phyloP scores from a whole-genome alignment of 1,140 invertebrate genomes.

The Hyphantria cunea region DNA sequence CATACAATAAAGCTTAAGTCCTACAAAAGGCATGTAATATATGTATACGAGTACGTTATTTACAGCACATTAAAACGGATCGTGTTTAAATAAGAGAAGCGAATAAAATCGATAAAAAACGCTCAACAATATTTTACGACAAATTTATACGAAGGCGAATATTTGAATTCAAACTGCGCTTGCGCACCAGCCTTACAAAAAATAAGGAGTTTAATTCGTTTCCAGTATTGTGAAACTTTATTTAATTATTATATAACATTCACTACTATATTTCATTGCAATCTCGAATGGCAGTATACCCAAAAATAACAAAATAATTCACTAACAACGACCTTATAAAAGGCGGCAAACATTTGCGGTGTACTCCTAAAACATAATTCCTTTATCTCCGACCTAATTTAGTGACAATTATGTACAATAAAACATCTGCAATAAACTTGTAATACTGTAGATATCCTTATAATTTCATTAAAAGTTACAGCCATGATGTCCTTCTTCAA shows the following conservation, averaged over 20 bases:
- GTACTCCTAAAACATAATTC: conserved; percentile 21
- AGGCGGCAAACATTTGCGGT: neutral
- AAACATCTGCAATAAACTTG: conserved; percentile 41
- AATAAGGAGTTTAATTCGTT: conserved; percentile 9
- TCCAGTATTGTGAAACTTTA: neutral
- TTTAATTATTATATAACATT: too few relatives aligned
- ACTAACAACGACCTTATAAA: conserved; percentile 4
- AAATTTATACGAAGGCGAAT: conserved; percentile 17
- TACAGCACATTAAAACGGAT: neutral
- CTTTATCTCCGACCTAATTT: conserved; percentile 35
- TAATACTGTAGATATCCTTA: conserved; percentile 48
- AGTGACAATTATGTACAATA: conserved; percentile 46
- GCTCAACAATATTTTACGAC: conserved; percentile 5
- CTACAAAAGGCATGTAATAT: neutral
- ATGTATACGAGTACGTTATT: neutral
- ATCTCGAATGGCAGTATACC: too few relatives aligned
- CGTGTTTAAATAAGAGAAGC: neutral
- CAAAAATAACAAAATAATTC: neutral
- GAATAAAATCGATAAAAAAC: conserved; percentile 9
- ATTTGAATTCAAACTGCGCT: conserved; percentile 14
- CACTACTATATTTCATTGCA: too few relatives aligned
- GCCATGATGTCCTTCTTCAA: conserved; percentile 51
- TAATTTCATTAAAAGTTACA: conserved; percentile 47
- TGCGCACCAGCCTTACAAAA: conserved; percentile 23
- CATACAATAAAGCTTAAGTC: neutral